These are phyloP conservation scores for Tipula lateralis DNA, from an alignment of 2,888 invertebrate genomes.

Conservation along the genomic window DNA sequence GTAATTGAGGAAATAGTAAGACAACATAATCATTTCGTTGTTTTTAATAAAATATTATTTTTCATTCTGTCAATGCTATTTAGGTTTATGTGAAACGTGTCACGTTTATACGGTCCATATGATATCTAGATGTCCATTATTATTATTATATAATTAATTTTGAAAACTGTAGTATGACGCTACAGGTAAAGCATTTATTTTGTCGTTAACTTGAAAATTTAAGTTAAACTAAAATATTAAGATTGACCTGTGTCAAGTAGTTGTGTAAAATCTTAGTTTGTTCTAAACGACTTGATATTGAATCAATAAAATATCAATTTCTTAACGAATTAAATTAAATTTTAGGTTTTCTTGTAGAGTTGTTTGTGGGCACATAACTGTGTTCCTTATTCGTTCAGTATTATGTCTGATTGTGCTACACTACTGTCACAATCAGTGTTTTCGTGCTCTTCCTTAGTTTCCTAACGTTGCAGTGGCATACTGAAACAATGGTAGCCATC, in stretches of 20 bases:
- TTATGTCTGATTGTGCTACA: too few species aligned
- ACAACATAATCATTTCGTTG: background rate
- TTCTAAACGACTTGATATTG: too few species aligned
- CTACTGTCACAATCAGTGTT: too few species aligned
- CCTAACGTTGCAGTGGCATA: too few species aligned
- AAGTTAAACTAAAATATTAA: background rate
- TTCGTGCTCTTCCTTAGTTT: too few species aligned
- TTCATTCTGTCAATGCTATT: background rate
- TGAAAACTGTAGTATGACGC: background rate
- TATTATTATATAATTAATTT: background rate
- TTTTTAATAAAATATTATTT: background rate
- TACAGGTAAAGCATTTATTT: background rate
- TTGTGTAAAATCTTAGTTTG: too few species aligned
- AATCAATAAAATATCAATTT: too few species aligned
- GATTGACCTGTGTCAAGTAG: background rate
- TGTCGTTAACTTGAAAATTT: background rate
- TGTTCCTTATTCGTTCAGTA: too few species aligned
- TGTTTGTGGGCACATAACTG: too few species aligned
- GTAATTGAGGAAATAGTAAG: constrained; percentile 24
- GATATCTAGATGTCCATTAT: background rate
- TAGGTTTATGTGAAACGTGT: background rate
- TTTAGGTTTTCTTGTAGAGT: too few species aligned
- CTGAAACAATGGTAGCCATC: too few species aligned
- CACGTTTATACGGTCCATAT: background rate
- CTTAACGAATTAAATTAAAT: too few species aligned